Evolutionary conservation across 2,113 vertebrate genomes (phyloP).

Genomic region (Calypte anna): DNA sequence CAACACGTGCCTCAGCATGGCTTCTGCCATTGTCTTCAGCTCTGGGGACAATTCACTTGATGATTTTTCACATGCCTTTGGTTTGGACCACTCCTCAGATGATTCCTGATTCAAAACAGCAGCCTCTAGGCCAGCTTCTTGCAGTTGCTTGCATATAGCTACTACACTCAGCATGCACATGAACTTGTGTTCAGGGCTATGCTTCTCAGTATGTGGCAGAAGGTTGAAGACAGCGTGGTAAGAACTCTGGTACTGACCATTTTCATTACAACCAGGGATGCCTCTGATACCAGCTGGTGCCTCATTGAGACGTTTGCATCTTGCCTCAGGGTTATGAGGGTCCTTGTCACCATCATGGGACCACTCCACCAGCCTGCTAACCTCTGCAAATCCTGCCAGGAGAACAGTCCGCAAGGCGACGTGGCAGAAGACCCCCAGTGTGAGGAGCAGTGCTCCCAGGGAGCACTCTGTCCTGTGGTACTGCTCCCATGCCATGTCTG

Average conservation of each 20-base stretch:
- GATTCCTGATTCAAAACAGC: background rate
- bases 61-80: background rate
- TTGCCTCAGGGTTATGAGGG: background rate
- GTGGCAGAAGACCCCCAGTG: constrained; percentile 85
- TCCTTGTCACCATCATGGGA: background rate
- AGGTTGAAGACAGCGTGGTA: constrained; percentile 85
- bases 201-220: constrained; percentile 81
- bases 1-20: constrained; percentile 87
- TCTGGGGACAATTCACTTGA: constrained; percentile 34
- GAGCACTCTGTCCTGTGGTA: constrained; percentile 89
- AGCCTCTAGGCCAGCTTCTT: constrained; percentile 41
- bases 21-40: constrained; percentile 80
- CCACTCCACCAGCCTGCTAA: constrained; percentile 27
- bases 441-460: constrained; percentile 80
- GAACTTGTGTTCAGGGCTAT: constrained; percentile 82
- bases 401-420: constrained; percentile 86
- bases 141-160: constrained; percentile 80
- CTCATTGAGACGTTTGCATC: background rate
- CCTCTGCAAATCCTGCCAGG: constrained; percentile 79
- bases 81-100: background rate
- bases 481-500: constrained; percentile 81
- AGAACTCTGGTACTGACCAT: constrained; percentile 71
- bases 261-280: constrained; percentile 57
- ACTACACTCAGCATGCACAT: constrained; percentile 82
- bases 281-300: background rate